phyloP scores from a whole-genome alignment of 1,140 invertebrate genomes.

The Lamellibrachia luymesi region DNA sequence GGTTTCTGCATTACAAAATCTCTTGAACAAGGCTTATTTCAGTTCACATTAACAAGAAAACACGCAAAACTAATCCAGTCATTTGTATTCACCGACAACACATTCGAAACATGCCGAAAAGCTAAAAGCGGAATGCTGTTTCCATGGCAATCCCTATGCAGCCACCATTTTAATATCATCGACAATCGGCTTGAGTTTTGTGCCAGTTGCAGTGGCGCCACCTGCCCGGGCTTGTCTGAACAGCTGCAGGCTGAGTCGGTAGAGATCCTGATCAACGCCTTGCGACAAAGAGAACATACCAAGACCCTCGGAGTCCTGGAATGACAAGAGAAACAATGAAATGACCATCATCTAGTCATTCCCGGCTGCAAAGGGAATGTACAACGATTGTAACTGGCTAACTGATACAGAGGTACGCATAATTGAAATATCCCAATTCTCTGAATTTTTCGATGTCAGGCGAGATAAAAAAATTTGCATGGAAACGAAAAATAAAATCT shows the following conservation, averaged over 20 bases:
- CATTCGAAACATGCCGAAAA: not conserved
- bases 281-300: slow-evolving; percentile 36
- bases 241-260: slow-evolving; percentile 47
- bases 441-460: not conserved
- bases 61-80: not conserved
- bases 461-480: too few relatives aligned
- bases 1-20: not conserved
- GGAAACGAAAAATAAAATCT: too few relatives aligned
- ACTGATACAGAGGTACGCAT: too few relatives aligned
- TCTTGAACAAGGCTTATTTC: not conserved
- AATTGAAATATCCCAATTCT: too few relatives aligned
- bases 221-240: slow-evolving; percentile 27
- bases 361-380: not conserved
- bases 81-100: not conserved
- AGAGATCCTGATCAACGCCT: slow-evolving; percentile 44
- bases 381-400: too few relatives aligned
- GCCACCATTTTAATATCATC: not conserved
- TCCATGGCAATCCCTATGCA: not conserved
- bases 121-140: not conserved
- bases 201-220: not conserved
- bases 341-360: not conserved
- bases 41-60: not conserved
- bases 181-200: not conserved
- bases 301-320: slow-evolving; percentile 41
- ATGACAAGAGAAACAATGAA: slow-evolving; percentile 8